Evolutionary conservation across 1,140 invertebrate species (phyloP).

Genomic region (Pseudomyrmex concolor): DNA sequence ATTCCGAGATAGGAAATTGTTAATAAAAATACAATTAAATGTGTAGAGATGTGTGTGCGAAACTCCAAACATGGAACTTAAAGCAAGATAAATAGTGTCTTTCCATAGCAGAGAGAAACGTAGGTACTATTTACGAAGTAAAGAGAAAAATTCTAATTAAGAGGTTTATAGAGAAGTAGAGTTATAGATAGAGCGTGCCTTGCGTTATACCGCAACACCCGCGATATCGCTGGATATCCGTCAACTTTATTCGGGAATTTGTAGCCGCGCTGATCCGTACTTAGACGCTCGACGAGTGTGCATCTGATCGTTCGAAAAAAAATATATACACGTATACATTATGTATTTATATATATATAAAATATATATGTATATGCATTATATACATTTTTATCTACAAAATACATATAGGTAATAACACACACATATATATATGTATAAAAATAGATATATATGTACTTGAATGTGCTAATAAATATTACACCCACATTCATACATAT

Average conservation of each 20-base stretch:
- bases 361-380: conserved; percentile 24
- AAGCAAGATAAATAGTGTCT: conserved; percentile 38
- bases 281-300: conserved; percentile 25
- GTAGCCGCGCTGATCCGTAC: conserved; percentile 23
- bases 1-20: not conserved
- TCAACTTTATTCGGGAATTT: not conserved
- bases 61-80: not conserved
- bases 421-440: conserved; percentile 12
- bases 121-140: conserved; percentile 44
- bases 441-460: conserved; percentile 19
- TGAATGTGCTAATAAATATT: conserved; percentile 43
- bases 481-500: conserved; percentile 19
- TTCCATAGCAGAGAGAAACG: conserved; percentile 8
- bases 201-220: conserved; percentile 29
- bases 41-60: not conserved
- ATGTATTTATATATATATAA: not conserved
- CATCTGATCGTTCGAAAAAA: not conserved
- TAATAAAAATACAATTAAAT: not conserved
- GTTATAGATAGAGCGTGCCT: conserved; percentile 51
- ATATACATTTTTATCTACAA: not conserved
- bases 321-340: conserved; percentile 9
- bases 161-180: conserved; percentile 29
- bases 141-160: conserved; percentile 45
- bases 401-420: not conserved
- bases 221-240: conserved; percentile 22